These are phyloP conservation scores for Cabera pusaria DNA, from an alignment of 2,888 invertebrate genomes.

Conservation along the genomic window DNA sequence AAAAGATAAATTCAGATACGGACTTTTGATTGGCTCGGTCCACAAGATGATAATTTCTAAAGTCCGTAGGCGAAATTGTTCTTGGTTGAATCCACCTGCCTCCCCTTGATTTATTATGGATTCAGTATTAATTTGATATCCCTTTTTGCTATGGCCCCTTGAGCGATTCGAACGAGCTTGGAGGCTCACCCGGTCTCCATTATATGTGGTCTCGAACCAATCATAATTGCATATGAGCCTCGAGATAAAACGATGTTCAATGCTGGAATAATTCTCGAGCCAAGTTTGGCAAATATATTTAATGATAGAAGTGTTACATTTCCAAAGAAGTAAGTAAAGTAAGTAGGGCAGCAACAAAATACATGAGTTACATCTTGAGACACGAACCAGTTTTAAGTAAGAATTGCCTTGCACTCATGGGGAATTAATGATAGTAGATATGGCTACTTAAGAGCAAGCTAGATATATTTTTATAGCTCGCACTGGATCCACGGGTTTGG, in stretches of 20 bases:
- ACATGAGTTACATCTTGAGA: constrained; percentile 30
- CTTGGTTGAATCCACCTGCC: constrained; percentile 78
- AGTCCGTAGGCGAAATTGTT: constrained; percentile 77
- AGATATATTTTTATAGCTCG: constrained; percentile 23
- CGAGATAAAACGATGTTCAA: constrained; percentile 67
- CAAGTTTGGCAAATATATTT: constrained; percentile 39
- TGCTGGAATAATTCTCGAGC: constrained; percentile 53
- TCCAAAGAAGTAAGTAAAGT: constrained; percentile 18
- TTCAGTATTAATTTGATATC: constrained; percentile 83
- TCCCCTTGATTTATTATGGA: constrained; percentile 81
- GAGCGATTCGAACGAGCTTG: constrained; percentile 72
- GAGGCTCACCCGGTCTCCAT: constrained; percentile 69
- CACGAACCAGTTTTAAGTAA: constrained; percentile 61
- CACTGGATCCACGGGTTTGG: constrained; percentile 7
- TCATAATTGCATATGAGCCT: constrained; percentile 79
- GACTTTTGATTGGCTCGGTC: constrained; percentile 32
- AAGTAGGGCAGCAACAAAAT: constrained; percentile 16
- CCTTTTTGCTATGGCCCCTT: constrained; percentile 80
- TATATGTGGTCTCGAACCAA: constrained; percentile 75
- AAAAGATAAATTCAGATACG: constrained; percentile 29
- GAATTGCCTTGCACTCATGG: constrained; percentile 49
- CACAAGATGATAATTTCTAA: constrained; percentile 73
- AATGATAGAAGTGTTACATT: constrained; percentile 20
- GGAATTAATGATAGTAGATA: constrained; percentile 58
- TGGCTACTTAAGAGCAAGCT: constrained; percentile 21